phyloP scores from a whole-genome alignment of 30 jellyfish, hydroid and myxozoan species.

The Hydractinia symbiolongicarpus region DNA sequence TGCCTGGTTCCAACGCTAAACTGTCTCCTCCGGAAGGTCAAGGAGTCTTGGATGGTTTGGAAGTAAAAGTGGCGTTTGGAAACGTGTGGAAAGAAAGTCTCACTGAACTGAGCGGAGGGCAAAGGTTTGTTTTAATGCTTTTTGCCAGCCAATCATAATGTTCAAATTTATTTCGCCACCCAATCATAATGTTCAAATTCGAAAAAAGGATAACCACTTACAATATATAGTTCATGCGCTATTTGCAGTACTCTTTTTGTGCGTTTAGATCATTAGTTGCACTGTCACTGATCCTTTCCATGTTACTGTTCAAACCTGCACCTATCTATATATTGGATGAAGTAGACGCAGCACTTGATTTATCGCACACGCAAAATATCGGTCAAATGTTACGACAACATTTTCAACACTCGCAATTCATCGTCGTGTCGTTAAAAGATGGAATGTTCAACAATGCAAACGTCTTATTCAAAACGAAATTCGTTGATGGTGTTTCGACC shows the following conservation, averaged over 20 bases:
- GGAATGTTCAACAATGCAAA: constrained; percentile 99
- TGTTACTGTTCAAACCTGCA: constrained; percentile 96
- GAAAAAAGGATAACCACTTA: too few species aligned
- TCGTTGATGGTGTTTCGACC: constrained; percentile 96
- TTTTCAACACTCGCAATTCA: constrained; percentile 93
- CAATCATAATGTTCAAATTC: too few species aligned
- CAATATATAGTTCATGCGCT: too few species aligned
- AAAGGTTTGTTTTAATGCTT: constrained; percentile 50
- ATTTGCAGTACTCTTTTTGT: too few species aligned
- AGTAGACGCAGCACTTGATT: constrained; percentile 99
- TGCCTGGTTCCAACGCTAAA: constrained; percentile 97
- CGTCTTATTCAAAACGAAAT: constrained; percentile 91
- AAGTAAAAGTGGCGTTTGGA: constrained; percentile 95
- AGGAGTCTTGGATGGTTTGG: constrained; percentile 87
- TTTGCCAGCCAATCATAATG: too few species aligned
- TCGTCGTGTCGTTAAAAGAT: constrained; percentile 94
- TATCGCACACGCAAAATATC: constrained; percentile 97
- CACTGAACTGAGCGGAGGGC: constrained; percentile 99
- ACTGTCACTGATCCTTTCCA: constrained; percentile 85
- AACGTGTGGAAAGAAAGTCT: constrained; percentile 97
- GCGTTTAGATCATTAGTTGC: constrained; percentile 87
- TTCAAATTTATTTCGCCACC: too few species aligned
- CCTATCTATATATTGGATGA: constrained; percentile 98
- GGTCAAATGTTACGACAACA: constrained; percentile 97
- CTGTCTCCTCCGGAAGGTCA: constrained; percentile 92